These are phyloP conservation scores for Corythucha ciliata DNA, from an alignment of 2,888 invertebrate species.

Conservation along the genomic window DNA sequence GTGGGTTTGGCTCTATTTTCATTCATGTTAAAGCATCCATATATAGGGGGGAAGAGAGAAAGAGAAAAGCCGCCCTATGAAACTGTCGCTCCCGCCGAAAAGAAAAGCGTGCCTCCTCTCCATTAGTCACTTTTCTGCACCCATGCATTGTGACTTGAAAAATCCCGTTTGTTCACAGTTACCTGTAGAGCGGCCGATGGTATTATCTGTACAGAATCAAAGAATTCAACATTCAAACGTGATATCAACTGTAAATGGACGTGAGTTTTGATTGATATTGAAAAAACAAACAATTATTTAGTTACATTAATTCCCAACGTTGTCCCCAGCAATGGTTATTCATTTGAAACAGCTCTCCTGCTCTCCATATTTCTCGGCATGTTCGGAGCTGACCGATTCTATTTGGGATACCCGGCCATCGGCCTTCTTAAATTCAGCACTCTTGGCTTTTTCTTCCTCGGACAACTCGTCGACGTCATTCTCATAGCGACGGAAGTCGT, in stretches of 20 bases:
- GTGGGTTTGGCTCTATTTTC: too few relatives aligned
- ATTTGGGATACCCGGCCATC: conserved; percentile 94
- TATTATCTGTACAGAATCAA: conserved; percentile 69
- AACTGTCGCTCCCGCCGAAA: too few relatives aligned
- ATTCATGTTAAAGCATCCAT: too few relatives aligned
- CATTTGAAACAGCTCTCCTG: conserved; percentile 81
- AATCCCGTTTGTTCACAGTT: conserved; percentile 54
- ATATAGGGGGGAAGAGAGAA: too few relatives aligned
- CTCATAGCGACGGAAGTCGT: conserved; percentile 91
- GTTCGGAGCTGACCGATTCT: conserved; percentile 96
- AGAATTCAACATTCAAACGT: conserved; percentile 67
- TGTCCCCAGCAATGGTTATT: conserved; percentile 77
- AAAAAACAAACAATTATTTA: conserved; percentile 7
- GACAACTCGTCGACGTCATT: conserved; percentile 89
- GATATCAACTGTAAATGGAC: conserved; percentile 90
- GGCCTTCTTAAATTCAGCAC: conserved; percentile 92
- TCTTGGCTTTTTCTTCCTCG: conserved; percentile 90
- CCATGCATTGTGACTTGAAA: too few relatives aligned
- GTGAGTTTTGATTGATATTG: conserved; percentile 64
- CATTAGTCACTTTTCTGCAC: conserved; percentile 4
- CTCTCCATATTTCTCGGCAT: conserved; percentile 95
- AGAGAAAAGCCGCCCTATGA: too few relatives aligned
- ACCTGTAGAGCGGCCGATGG: conserved; percentile 73
- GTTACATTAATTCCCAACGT: conserved; percentile 12
- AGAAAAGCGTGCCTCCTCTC: too few relatives aligned